A percentile compares a stretch with the other conserved stretches of the same genome.
phyloP scores from a whole-genome alignment of 2,797 vertebrate genomes.

The Poecilia picta region DNA sequence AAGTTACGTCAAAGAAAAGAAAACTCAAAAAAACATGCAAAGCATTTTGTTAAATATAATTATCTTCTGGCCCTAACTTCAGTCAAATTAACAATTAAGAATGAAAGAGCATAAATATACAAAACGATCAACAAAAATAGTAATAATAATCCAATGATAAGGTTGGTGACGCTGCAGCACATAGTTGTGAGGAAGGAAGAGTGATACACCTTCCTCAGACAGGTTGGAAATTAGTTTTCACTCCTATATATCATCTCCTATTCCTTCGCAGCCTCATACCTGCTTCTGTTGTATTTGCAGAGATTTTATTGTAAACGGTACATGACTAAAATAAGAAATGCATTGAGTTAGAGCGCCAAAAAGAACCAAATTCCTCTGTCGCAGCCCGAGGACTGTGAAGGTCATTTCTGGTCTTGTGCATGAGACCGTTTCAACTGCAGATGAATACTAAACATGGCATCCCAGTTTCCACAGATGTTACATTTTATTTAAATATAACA shows the following conservation, averaged over 20 bases:
- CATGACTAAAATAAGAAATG: constrained; percentile 82
- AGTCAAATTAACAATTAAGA: constrained; percentile 66
- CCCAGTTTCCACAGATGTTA: constrained; percentile 63
- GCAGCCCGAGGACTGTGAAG: constrained; percentile 52
- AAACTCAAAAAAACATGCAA: constrained; percentile 20
- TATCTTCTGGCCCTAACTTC: constrained; percentile 49
- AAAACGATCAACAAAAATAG: constrained; percentile 75
- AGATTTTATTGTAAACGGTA: constrained; percentile 69
- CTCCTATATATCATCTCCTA: constrained; percentile 80
- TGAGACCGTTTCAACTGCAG: constrained; percentile 61
- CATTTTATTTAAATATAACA: constrained; percentile 43
- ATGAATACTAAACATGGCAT: constrained; percentile 62
- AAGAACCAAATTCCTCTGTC: constrained; percentile 71
- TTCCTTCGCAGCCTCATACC: constrained; percentile 72
- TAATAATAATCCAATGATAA: constrained; percentile 77
- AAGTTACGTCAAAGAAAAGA: constrained; percentile 2
- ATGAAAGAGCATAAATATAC: constrained; percentile 73
- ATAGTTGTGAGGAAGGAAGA: constrained; percentile 55
- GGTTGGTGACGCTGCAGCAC: constrained; percentile 70
- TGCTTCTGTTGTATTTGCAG: constrained; percentile 66
- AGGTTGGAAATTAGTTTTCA: constrained; percentile 82
- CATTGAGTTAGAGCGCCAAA: constrained; percentile 60
- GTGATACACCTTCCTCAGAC: constrained; percentile 66
- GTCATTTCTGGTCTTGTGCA: constrained; percentile 63
- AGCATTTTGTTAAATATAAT: constrained; percentile 51